These are phyloP conservation scores for Cantharis lateralis DNA, from an alignment of 2,888 invertebrate species.

Conservation along the genomic window DNA sequence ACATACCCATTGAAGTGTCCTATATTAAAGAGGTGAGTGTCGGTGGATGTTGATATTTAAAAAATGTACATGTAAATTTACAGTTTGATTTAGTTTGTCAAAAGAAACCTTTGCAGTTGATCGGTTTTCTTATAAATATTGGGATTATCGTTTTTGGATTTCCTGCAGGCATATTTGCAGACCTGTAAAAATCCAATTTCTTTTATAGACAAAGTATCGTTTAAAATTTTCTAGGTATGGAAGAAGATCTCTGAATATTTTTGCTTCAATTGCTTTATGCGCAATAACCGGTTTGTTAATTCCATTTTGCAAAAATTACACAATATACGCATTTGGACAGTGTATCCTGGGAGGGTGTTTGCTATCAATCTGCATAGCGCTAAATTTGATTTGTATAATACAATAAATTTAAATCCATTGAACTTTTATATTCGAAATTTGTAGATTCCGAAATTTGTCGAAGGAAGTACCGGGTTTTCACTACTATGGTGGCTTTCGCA, in stretches of 20 bases:
- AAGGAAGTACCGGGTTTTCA: not conserved
- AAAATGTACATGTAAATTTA: not conserved
- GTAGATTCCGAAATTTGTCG: not conserved
- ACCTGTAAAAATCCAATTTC: not conserved
- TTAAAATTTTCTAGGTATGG: not conserved
- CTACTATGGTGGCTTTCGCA: not conserved
- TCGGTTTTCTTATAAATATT: not conserved
- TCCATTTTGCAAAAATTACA: not conserved
- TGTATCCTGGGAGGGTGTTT: not conserved
- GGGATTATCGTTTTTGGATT: not conserved
- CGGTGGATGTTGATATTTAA: no score
- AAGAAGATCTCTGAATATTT: not conserved
- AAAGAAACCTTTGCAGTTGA: not conserved
- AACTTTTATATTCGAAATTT: not conserved
- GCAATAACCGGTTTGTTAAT: not conserved
- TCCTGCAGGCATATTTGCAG: not conserved
- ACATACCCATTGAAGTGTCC: not conserved
- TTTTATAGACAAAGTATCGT: not conserved
- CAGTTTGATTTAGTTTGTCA: not conserved
- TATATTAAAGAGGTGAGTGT: not conserved
- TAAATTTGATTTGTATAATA: not conserved
- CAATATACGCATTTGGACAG: not conserved
- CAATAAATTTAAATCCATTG: not conserved
- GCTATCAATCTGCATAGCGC: not conserved
- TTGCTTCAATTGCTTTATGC: not conserved